Conservation (phyloP, 2,797 vertebrate species). For the Nyctibius grandis region DNA sequence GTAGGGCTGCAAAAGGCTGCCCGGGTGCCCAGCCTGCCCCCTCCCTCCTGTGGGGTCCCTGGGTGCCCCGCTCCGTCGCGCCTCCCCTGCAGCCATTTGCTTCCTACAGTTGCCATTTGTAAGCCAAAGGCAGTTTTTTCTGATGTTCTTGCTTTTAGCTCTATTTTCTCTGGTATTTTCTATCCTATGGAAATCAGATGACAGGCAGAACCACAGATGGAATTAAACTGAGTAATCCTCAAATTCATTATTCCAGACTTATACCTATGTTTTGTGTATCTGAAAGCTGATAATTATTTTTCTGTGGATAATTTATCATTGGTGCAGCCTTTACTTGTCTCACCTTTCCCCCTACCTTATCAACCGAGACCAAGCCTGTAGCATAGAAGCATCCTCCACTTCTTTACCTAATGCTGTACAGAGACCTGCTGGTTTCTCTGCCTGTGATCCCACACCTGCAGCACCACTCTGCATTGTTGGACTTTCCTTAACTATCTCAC, state of each 20-base stretch:
- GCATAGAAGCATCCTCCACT: not conserved
- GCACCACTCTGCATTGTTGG: fast-evolving
- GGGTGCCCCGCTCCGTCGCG: fast-evolving
- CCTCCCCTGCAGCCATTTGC: fast-evolving
- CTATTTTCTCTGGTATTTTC: not conserved
- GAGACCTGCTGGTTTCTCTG: not conserved
- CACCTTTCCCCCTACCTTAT: not conserved
- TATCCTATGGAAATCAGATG: not conserved
- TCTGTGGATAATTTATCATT: not conserved
- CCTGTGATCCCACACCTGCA: not conserved
- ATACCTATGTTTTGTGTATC: not conserved
- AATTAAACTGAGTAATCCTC: slow-evolving; percentile 29
- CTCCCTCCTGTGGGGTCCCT: not conserved
- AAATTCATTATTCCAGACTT: not conserved
- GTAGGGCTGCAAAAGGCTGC: not conserved
- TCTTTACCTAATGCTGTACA: not conserved
- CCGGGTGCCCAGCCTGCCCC: too few species aligned
- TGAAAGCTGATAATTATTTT: not conserved
- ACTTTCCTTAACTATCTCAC: not conserved
- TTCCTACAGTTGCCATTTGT: not conserved
- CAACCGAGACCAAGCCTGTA: not conserved
- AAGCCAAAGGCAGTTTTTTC: not conserved
- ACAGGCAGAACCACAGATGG: slow-evolving; percentile 6
- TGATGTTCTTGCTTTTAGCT: not conserved
- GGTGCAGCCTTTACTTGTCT: not conserved